Evolutionary conservation across 2,888 invertebrate genomes (phyloP).

Genomic region (Osmoderma eremita): DNA sequence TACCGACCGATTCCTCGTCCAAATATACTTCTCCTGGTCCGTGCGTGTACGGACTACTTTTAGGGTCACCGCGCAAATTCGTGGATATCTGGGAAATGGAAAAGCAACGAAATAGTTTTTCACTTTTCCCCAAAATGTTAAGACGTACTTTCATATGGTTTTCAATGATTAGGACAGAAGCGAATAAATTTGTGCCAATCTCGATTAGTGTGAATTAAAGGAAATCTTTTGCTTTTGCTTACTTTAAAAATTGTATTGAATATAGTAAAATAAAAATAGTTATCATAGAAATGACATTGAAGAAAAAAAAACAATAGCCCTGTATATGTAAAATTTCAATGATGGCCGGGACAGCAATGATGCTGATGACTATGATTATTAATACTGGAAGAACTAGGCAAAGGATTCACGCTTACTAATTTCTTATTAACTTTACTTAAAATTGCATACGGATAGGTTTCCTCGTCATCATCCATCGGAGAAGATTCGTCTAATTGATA

Average conservation of each 20-base stretch:
- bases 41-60: too few relatives aligned
- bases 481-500: conserved; percentile 75
- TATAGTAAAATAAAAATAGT: too few relatives aligned
- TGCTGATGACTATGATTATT: conserved; percentile 44
- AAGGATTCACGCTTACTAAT: conserved; percentile 46
- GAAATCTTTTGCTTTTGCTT: not conserved
- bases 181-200: not conserved
- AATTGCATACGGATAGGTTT: conserved; percentile 70
- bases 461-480: conserved; percentile 69
- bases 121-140: too few relatives aligned
- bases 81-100: too few relatives aligned
- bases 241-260: conserved; percentile 3
- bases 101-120: too few relatives aligned
- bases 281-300: not conserved
- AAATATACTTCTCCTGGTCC: too few relatives aligned
- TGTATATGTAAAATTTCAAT: conserved; percentile 21
- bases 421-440: conserved; percentile 68
- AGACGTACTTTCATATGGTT: too few relatives aligned
- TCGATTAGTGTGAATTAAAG: not conserved
- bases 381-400: conserved; percentile 24
- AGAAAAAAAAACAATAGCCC: not conserved
- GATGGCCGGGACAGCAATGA: conserved; percentile 47
- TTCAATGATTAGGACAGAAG: too few relatives aligned
- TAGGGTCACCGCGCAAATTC: too few relatives aligned
- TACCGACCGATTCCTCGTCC: too few relatives aligned